Percentiles rank a stretch among this genome's conserved stretches.
Conservation (phyloP, 1,140 invertebrate genomes). For the Drosophila rhopaloa region DNA sequence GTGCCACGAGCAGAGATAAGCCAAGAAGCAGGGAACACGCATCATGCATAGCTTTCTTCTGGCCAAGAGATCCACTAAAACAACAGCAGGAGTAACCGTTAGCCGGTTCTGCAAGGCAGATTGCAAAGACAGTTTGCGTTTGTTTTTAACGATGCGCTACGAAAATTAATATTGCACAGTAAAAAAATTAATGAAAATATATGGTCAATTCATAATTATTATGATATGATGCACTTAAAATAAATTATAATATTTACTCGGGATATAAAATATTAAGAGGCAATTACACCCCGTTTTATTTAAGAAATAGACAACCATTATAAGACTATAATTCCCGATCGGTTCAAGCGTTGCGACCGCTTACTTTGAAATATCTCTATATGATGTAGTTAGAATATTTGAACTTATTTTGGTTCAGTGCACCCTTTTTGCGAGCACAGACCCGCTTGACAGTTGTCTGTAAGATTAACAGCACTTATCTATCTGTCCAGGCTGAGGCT, state of each 20-base stretch:
- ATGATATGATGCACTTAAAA: no score
- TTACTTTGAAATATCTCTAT: no score
- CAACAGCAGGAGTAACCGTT: conserved; percentile 60
- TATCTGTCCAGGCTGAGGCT: conserved; percentile 30
- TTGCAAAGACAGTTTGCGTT: conserved; percentile 26
- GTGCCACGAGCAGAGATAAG: conserved; percentile 37
- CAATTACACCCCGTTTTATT: no score
- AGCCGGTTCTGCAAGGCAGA: conserved; percentile 75
- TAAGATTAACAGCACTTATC: conserved; percentile 63
- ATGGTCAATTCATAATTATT: not conserved
- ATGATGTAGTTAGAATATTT: no score
- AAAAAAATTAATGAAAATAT: not conserved
- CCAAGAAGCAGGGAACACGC: conserved; percentile 42
- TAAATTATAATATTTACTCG: not conserved
- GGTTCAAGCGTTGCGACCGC: not conserved
- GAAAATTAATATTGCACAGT: conserved; percentile 46
- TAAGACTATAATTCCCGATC: not conserved
- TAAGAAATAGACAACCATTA: no score
- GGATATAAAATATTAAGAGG: not conserved
- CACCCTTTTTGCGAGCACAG: conserved; percentile 2
- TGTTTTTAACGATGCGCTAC: conserved; percentile 57
- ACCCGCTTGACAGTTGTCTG: conserved; percentile 46
- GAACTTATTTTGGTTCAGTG: not conserved
- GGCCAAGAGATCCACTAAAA: conserved; percentile 28
- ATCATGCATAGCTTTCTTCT: conserved; percentile 41